Evolutionary conservation across 1,140 invertebrate genomes (phyloP).

Genomic region (Belonocnema kinseyi): DNA sequence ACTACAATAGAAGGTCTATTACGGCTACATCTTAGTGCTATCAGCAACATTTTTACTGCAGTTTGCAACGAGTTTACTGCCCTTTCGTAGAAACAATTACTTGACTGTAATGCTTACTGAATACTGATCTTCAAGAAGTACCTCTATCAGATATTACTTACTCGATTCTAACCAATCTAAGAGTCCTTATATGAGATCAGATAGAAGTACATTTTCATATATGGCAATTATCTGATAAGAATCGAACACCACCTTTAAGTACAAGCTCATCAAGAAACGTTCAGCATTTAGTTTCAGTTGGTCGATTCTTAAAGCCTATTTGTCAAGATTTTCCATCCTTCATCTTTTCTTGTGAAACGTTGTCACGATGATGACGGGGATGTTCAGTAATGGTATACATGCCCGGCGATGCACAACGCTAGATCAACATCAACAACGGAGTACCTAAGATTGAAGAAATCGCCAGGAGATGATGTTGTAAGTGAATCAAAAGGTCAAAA

Average conservation of each 20-base stretch:
- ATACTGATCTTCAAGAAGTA: too few relatives aligned
- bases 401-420: not conserved
- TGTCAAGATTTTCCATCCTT: not conserved
- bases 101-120: not conserved
- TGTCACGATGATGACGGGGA: slow-evolving; percentile 17
- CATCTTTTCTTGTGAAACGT: slow-evolving; percentile 1
- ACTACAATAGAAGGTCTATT: not conserved
- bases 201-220: too few relatives aligned
- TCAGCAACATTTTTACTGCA: not conserved
- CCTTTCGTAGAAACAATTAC: not conserved
- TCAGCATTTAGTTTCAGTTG: too few relatives aligned
- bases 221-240: too few relatives aligned
- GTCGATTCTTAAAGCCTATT: not conserved
- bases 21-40: not conserved
- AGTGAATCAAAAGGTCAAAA: slow-evolving; percentile 1
- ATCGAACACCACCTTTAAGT: too few relatives aligned
- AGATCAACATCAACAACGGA: not conserved
- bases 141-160: too few relatives aligned
- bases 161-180: too few relatives aligned
- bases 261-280: too few relatives aligned
- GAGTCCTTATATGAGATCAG: too few relatives aligned
- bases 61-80: not conserved
- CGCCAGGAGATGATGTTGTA: not conserved
- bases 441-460: not conserved
- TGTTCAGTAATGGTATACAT: not conserved